A percentile compares a stretch with the other conserved stretches of the same genome.
Conservation (phyloP, 2,113 vertebrate species). For the Corvus hawaiiensis region DNA sequence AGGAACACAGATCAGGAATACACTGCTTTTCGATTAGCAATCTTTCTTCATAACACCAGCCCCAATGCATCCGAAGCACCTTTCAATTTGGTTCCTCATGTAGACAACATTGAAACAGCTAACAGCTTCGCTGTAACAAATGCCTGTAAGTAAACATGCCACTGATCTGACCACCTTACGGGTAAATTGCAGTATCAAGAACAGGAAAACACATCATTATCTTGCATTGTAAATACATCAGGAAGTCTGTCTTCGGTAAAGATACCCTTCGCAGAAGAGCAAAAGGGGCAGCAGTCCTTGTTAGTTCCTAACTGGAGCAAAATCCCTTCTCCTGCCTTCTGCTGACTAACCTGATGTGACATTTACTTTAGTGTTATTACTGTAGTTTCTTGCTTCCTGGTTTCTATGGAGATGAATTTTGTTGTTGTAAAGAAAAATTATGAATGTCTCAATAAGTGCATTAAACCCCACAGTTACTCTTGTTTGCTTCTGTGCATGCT, state of each 20-base stretch:
- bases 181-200: slow-evolving; percentile 34
- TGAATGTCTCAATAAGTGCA: not conserved
- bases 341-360: slow-evolving; percentile 62
- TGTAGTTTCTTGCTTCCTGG: slow-evolving; percentile 43
- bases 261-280: not conserved
- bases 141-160: slow-evolving; percentile 89
- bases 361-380: slow-evolving; percentile 60
- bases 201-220: not conserved
- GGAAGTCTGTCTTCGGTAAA: not conserved
- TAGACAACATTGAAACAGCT: slow-evolving; percentile 99
- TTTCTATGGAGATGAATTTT: slow-evolving; percentile 63
- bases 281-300: not conserved
- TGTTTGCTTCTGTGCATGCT: not conserved
- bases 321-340: slow-evolving; percentile 16
- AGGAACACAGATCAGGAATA: slow-evolving; percentile 99
- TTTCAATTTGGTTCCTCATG: slow-evolving; percentile 98
- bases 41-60: slow-evolving; percentile 99
- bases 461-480: not conserved
- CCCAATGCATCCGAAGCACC: slow-evolving; percentile 97
- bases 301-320: slow-evolving; percentile 32
- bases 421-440: slow-evolving; percentile 43
- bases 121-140: slow-evolving; percentile 99
- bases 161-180: slow-evolving; percentile 12
- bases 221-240: not conserved
- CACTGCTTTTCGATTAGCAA: slow-evolving; percentile 95